Conservation (phyloP, 2,113 vertebrate genomes). For the Bungarus multicinctus region DNA sequence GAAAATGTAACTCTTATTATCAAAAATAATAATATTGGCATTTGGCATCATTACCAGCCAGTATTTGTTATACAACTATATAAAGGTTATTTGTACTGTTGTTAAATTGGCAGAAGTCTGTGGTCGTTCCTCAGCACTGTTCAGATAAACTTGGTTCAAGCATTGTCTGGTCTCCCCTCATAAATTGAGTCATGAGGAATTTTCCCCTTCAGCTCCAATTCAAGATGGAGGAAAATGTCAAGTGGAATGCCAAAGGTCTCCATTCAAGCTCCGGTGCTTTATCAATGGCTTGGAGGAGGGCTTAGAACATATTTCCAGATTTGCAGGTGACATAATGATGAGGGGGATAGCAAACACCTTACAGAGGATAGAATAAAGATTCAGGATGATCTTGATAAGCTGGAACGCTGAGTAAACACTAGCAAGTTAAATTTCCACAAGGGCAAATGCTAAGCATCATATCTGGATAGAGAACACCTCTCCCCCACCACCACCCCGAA, state of each 20-base stretch:
- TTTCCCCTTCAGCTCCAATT: neutral
- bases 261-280: neutral
- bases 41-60: neutral
- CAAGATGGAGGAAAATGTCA: neutral
- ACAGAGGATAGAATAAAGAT: neutral
- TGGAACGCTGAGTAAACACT: neutral
- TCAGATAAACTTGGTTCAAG: neutral
- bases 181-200: neutral
- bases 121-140: neutral
- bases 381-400: neutral
- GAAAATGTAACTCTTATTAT: neutral
- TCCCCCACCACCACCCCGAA: neutral
- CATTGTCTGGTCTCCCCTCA: neutral
- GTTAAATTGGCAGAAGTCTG: neutral
- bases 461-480: neutral
- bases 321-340: neutral
- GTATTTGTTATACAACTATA: neutral
- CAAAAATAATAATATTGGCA: neutral
- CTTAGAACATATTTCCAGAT: neutral
- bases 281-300: neutral
- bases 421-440: neutral
- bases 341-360: neutral
- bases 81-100: neutral
- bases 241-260: neutral
- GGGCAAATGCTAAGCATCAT: neutral